Conservation (phyloP, 1,140 invertebrate genomes). For the Ladona fulva region DNA sequence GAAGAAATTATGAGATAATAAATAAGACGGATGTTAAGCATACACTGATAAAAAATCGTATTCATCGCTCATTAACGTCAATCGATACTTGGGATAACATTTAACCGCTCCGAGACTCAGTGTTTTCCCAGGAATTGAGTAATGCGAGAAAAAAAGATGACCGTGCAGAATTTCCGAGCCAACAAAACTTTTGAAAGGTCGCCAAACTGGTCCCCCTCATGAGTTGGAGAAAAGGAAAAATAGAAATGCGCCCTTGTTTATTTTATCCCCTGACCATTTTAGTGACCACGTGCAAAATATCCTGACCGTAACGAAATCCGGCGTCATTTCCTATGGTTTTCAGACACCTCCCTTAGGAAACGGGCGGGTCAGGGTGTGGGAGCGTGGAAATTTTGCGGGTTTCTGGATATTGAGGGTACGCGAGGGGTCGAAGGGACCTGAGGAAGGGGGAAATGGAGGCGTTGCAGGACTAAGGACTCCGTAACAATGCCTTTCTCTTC, state of each 20-base stretch:
- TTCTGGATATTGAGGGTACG: not conserved
- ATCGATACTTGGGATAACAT: no score
- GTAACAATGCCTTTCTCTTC: not conserved
- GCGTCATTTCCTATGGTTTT: not conserved
- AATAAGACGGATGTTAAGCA: no score
- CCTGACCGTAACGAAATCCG: not conserved
- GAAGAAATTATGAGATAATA: no score
- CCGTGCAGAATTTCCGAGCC: not conserved
- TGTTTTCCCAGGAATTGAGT: no score
- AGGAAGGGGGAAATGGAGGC: not conserved
- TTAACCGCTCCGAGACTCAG: no score
- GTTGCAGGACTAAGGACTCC: not conserved
- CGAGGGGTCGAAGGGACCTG: not conserved
- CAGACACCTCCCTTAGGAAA: not conserved
- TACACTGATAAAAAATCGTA: no score
- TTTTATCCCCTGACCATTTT: constrained; percentile 1
- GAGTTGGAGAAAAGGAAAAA: not conserved
- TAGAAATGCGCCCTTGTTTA: not conserved
- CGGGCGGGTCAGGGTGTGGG: not conserved
- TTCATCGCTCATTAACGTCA: no score
- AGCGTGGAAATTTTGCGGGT: not conserved
- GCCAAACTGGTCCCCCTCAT: not conserved
- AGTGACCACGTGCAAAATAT: constrained; percentile 7
- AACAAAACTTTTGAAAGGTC: not conserved
- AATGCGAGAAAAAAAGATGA: not conserved